phyloP scores from a whole-genome alignment of 2,888 invertebrate genomes.

The Cryptosula pallasiana region DNA sequence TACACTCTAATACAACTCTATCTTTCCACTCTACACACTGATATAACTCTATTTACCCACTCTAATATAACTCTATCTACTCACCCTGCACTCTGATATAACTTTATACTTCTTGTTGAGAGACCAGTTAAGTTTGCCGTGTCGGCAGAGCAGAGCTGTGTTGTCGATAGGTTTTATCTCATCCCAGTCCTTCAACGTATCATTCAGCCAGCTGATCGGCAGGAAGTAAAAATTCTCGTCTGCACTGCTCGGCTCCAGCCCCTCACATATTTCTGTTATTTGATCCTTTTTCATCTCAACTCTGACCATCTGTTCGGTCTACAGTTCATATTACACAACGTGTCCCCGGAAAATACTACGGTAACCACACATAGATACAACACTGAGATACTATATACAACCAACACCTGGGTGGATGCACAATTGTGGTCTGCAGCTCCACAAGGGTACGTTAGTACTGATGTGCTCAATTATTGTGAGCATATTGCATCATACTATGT shows the following conservation, averaged over 20 bases:
- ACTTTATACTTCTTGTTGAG: slow-evolving; percentile 10
- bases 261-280: not conserved
- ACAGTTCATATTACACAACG: too few relatives aligned
- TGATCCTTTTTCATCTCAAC: slow-evolving; percentile 19
- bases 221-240: slow-evolving; percentile 1
- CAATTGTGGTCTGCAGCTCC: too few relatives aligned
- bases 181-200: not conserved
- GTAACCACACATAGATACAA: too few relatives aligned
- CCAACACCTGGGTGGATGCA: too few relatives aligned
- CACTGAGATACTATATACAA: too few relatives aligned
- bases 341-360: too few relatives aligned
- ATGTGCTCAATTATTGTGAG: too few relatives aligned
- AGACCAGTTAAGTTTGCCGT: slow-evolving; percentile 20
- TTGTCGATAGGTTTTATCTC: not conserved
- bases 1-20: too few relatives aligned
- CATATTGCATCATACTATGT: too few relatives aligned
- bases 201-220: slow-evolving; percentile 9
- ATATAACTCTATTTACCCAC: not conserved
- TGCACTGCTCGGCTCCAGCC: not conserved
- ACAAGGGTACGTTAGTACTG: too few relatives aligned
- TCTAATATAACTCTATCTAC: not conserved
- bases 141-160: not conserved
- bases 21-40: not conserved
- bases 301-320: slow-evolving; percentile 19
- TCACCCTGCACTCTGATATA: not conserved